Percentiles rank a stretch among this genome's conserved stretches.
Evolutionary conservation across 2,113 vertebrate genomes (phyloP).

Genomic region (Paramormyrops kingsleyae): DNA sequence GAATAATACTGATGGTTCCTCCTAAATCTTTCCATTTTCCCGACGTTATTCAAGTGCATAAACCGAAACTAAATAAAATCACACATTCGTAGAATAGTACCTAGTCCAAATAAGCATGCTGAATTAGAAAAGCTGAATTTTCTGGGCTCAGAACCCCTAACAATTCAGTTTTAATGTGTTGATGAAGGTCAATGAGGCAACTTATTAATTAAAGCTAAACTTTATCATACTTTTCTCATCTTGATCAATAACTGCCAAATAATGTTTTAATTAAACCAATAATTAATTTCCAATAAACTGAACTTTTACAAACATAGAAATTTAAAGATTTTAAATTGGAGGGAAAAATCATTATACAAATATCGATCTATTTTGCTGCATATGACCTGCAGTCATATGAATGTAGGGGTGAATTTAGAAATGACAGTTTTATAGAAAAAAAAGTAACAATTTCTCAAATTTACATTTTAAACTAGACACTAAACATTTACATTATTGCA

Average conservation of each 20-base stretch:
- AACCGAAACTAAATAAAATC: neutral
- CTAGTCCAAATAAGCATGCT: neutral
- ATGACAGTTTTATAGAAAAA: neutral
- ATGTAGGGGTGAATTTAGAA: neutral
- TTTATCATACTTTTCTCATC: neutral
- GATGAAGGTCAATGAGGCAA: neutral
- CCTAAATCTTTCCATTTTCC: neutral
- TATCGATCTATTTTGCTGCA: neutral
- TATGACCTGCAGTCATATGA: neutral
- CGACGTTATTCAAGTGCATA: neutral
- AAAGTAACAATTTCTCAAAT: neutral
- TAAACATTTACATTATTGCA: slow-evolving; percentile 2
- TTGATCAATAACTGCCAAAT: neutral
- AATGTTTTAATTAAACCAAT: neutral
- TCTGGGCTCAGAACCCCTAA: neutral
- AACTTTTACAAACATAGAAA: neutral
- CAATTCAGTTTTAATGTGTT: neutral
- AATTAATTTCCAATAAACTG: neutral
- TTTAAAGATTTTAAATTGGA: neutral
- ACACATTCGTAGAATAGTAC: neutral
- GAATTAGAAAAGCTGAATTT: neutral
- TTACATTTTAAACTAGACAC: neutral
- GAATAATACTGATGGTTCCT: neutral
- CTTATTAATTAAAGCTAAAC: neutral
- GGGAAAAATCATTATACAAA: neutral